Evolutionary conservation across 2,888 invertebrate species (phyloP), one percentile per base, ranked within the genome.

Genomic region (Ennomos erosarius): DNA sequence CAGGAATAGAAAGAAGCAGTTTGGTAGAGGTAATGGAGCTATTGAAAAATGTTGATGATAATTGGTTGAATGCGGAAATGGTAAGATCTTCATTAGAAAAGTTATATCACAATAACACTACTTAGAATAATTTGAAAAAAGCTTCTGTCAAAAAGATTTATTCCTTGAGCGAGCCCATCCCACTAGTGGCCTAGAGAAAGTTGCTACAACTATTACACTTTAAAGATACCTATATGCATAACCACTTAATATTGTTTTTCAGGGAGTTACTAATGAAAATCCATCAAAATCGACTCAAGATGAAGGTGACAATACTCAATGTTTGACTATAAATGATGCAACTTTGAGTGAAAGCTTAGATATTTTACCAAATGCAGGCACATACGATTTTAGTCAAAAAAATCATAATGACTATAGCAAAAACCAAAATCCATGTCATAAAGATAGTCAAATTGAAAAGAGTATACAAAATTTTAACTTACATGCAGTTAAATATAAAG

Each of bases 1-100:
- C 9, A 12, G 58, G 48, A 13, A 46, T 12, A 13, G 50, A 54
- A 38, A 50, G 54, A 26, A 55, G 38, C 0, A 55, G 44, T 38
- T 55, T 62, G 1, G 38, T 55, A 10, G 59, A 67, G 8, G 53
- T 65, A 1, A 54, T 65, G 33, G 44, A 55, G 10, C 45, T 65
- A 3, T 38, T 63, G 33, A 63, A 59, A 53, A 57, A 40, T 9
- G 58, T 48, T 16, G 60, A 61, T 34, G 56, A 51, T 26, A 37
- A 16, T 36, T 12, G 35, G 12, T 10, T 16, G 3, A 9, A 49
- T 10, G 40, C n/a, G 10, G 57, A 56, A 12, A 49, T 52, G 53
- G 66, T 64, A 64, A 63, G 37, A 11, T n/a, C 9, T 34, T 35
- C 36, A 26, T 6, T 26, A 26, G 26, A 26, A 26, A 26, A 6